Evolutionary conservation across 2,888 invertebrate species (phyloP), one percentile per base, ranked within the genome.

Genomic region (Eulithis prunata): DNA sequence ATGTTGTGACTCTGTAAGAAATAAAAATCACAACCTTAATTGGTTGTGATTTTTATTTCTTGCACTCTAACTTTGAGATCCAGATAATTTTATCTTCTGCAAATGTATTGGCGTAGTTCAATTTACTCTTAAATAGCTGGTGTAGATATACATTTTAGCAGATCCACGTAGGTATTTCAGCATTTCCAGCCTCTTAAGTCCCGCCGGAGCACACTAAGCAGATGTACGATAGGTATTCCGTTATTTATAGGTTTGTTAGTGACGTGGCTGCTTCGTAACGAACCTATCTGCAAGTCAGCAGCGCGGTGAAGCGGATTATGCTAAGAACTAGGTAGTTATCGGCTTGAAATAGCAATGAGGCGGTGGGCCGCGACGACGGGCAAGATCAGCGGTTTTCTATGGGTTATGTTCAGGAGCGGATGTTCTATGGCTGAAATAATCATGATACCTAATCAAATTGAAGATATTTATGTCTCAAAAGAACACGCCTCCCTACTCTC

Each of bases 241-340:
- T 57, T 79, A 80, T 79, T 78, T 79, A 79, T 76, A 71, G 71
- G 69, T 69, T 70, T 72, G 72, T 73, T 71, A 62, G 58, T 59
- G 54, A 64, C 54, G 69, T 55, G 65, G 69, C 57, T 58, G 55
- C 32, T 13, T 57, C 64, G 68, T 65, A 68, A 72, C 65, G 57
- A 70, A 43, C 68, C 64, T 59, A 70, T 72, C 68, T 70, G 65
- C 70, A 72, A 72, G 70, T 70, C 65, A 57, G 62, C 53, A 52
- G 58, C 32, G 70, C 60, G 61, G 57, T 54, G 60, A 47, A 45
- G 52, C 43, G 57, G 63, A 67, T 69, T 69, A 66, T 64, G 63
- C 62, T 69, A 62, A 67, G 62, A 49, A 65, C 56, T 36, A 41
- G 41, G 41, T 41, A 57, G 61, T 21, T 66, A 62, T 52, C 49